Base-by-base conservation (phyloP, 2,888 invertebrate species). In the Eupithecia insigniata region DNA sequence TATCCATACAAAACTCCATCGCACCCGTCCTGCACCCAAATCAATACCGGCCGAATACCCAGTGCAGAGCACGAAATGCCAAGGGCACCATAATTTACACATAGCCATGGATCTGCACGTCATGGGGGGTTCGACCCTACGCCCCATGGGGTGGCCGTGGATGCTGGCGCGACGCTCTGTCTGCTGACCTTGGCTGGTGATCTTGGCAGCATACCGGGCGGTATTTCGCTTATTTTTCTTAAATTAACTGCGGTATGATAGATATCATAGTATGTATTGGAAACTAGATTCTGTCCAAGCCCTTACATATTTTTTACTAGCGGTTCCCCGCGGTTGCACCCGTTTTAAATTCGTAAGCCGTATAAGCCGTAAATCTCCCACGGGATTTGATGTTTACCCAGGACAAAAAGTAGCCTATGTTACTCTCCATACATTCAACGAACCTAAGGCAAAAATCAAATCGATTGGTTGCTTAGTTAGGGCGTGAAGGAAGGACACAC, bases 11-110 rank as follows among this genome's bases (percentile, higher is more conserved):
- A 65, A 28, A 43, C 46, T 46, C 16, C n/a, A 30, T 5, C 61
- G 32, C 28, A 58, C 26, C 12, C 16, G 30, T 43, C 70, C 65
- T 68, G 66, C 51, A 36, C 73, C 76, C 66, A 28, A 74, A 87
- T 86, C 86, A 80, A 85, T 86, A 85, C 73, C 75, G 83, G 85
- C 82, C 84, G 85, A 84, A 76, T 84, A 84, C 84, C 58, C 79
- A 81, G 75, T 66, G 66, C 68, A 82, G 83, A 81, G 77, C 81
- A 80, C 78, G 82, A 83, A 84, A 84, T 84, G 84, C 83, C 85
- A 85, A 85, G 86, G 86, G 77, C 82, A 81, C 71, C 70, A 75
- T 76, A 73, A 75, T 67, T 67, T 32, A 26, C 70, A 28, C 68
- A 67, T 32, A 55, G 14, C 30, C 60, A 58, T 46, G 39, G 67